Conservation (phyloP, 1,140 invertebrate species). For the Limonius californicus region DNA sequence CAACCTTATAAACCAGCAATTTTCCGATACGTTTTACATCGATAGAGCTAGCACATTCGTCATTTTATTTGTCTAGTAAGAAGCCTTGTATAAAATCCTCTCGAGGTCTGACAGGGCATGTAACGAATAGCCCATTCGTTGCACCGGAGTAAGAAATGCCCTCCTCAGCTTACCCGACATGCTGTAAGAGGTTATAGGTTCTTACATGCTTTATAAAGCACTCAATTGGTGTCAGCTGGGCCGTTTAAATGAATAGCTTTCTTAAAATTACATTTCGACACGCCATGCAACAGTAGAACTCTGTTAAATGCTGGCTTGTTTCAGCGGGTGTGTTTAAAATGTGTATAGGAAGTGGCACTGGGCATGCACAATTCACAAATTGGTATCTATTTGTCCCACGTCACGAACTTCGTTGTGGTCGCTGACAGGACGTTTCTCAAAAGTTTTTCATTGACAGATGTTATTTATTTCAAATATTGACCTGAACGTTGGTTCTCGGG, state of each 20-base stretch:
- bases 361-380: too few species aligned
- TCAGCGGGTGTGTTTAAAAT: too few species aligned
- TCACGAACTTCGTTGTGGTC: too few species aligned
- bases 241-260: constrained; percentile 5
- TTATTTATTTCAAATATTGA: too few species aligned
- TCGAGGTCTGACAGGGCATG: neutral
- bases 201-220: constrained; percentile 14
- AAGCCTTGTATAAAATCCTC: neutral
- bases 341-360: too few species aligned
- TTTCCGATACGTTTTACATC: neutral
- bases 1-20: neutral
- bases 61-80: neutral
- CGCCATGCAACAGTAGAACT: neutral
- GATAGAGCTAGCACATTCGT: neutral
- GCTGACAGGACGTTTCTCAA: too few species aligned
- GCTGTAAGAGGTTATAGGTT: constrained; percentile 12
- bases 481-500: too few species aligned
- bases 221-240: constrained; percentile 12
- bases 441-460: too few species aligned
- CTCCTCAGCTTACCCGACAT: neutral
- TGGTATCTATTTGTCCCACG: too few species aligned
- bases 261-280: constrained; percentile 12
- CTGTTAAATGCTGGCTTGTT: too few species aligned
- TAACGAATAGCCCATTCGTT: constrained; percentile 9
- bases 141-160: constrained; percentile 3